phyloP scores from a whole-genome alignment of 2,113 vertebrate genomes.

The Cromileptes altivelis region DNA sequence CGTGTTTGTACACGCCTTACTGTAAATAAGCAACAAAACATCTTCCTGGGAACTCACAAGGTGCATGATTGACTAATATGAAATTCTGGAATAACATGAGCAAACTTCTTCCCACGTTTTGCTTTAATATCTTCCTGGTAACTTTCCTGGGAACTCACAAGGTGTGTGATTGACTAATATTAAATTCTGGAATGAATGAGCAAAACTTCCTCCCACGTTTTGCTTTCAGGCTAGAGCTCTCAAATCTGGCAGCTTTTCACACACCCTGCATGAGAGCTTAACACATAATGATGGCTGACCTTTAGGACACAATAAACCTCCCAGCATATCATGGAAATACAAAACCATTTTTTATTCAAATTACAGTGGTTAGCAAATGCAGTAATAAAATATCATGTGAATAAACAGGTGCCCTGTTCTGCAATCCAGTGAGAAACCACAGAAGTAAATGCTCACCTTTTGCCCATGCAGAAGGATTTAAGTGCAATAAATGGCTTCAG shows the following conservation, averaged over 20 bases:
- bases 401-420: not conserved
- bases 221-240: not conserved
- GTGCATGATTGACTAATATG: not conserved
- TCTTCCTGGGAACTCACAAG: not conserved
- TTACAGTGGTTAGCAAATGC: not conserved
- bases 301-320: not conserved
- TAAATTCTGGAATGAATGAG: too few species aligned
- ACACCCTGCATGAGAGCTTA: not conserved
- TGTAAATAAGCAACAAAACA: not conserved
- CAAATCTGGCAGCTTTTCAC: conserved; percentile 4
- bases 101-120: not conserved
- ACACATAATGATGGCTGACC: not conserved
- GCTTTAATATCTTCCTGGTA: too few species aligned
- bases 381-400: not conserved
- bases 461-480: not conserved
- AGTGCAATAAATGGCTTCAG: not conserved
- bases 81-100: not conserved
- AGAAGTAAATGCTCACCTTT: conserved; percentile 35
- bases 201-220: not conserved
- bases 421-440: not conserved
- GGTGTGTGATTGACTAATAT: too few species aligned
- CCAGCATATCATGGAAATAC: not conserved
- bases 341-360: not conserved
- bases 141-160: too few species aligned
- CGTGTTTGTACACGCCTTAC: conserved; percentile 1